Percentiles rank a stretch among this genome's conserved stretches.
Evolutionary conservation across 2,888 invertebrate species (phyloP).

Genomic region (Diadegma fenestrale): DNA sequence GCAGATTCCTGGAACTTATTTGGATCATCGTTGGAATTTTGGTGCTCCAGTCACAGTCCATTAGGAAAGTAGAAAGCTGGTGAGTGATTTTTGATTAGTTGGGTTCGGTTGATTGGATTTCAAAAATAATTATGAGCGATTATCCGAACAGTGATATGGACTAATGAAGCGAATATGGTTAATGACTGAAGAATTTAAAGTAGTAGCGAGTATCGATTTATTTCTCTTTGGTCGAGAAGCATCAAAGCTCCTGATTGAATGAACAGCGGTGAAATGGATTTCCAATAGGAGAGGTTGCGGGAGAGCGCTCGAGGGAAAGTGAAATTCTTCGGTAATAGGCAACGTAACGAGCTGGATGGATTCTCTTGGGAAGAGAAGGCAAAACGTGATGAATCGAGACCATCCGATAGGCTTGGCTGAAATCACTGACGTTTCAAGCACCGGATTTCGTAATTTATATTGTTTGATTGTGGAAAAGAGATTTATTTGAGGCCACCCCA

Average conservation of each 20-base stretch:
- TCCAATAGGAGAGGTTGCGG: conserved; percentile 24
- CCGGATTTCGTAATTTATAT: conserved; percentile 57
- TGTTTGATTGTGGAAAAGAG: conserved; percentile 16
- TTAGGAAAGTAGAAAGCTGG: conserved; percentile 58
- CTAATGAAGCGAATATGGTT: neutral
- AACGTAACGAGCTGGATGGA: conserved; percentile 31
- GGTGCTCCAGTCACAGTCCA: conserved; percentile 62
- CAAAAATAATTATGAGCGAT: neutral
- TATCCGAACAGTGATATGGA: neutral
- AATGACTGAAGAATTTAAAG: neutral
- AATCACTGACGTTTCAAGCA: conserved; percentile 22
- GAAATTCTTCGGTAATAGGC: conserved; percentile 45
- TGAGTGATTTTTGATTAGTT: conserved; percentile 11
- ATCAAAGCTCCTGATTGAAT: conserved; percentile 14
- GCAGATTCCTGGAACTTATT: neutral
- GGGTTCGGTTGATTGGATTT: neutral
- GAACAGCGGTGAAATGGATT: conserved; percentile 37
- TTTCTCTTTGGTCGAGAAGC: neutral
- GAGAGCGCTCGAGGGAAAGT: conserved; percentile 35
- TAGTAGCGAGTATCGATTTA: neutral
- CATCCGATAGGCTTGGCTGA: conserved; percentile 34
- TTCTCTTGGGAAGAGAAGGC: conserved; percentile 31
- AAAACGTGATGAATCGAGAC: conserved; percentile 54
- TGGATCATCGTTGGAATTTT: conserved; percentile 17
- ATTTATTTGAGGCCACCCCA: conserved; percentile 30